Base-by-base conservation (phyloP, 2,113 vertebrate genomes). In the Burhinus oedicnemus region DNA sequence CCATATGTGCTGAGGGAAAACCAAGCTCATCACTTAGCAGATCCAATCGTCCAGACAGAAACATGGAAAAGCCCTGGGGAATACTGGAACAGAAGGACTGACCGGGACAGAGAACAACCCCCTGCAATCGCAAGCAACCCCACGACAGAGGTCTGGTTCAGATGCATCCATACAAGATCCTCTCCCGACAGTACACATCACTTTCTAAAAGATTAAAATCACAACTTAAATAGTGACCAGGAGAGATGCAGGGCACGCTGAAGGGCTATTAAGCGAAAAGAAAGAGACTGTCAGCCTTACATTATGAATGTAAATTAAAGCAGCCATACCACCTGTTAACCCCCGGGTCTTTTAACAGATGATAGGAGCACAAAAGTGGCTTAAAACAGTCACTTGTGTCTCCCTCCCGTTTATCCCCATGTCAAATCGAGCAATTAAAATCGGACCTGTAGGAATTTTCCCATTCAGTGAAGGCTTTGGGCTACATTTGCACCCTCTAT, bases 61-160 rank as follows among this genome's bases (percentile, higher is more conserved):
- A 15, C 1, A 0, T 0, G 0, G 89, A 10, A 15, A 22, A 80
- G 19, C 49, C n/a, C 51, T 10, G 61, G 57, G 55, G 49, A 57
- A n/a, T 1, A 19, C 26, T 11, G 26, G 26, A 15, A 20, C 89
- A 72, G 55, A 15, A 64, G 32, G 52, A 30, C 19, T 4, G 44
- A 7, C 20, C 7, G 54, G 54, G 44, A n/a, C 49, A 40, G 17
- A 40, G 17, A 45, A 2, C 47, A 79, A 16, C 8, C 8, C 30
- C 55, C 51, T 14, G 45, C 13, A 18, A 7, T 0, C 8, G 16
- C 36, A 8, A 25, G 12, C n/a, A 83, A 7, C 13, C 32, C 21
- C 64, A 3, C 5, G 34, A 8, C 40, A 10, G 1, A 47, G 21
- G 6, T 26, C 57, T 54, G 38, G 19, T 4, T 64, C 61, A 58